Base-by-base conservation (phyloP, 2,888 invertebrate genomes). In the Lasioglossum malachurum region DNA sequence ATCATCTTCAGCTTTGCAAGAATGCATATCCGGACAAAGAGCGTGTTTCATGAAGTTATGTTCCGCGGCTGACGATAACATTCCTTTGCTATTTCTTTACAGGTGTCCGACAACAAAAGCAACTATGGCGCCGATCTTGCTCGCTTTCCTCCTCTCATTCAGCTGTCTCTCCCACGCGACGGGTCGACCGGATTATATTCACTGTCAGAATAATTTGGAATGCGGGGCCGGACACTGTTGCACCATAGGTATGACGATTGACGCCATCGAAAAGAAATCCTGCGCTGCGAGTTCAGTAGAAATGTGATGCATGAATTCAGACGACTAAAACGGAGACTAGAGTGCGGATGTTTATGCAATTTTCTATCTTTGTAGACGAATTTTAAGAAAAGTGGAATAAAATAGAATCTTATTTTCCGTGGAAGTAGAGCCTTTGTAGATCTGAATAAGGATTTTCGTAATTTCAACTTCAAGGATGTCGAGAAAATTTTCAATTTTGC, bases 191-290 rank as follows among this genome's bases (percentile, higher is more conserved):
- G 67, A 85, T n/a, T 89, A 89, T 73, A 72, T 85, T 57, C 78
- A 89, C 7, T 94, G 94, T 84, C 84, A 86, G 41, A 92, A 83
- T 74, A 90, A 84, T 78, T 49, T 75, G 7, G 92, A 93, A 14
- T 94, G 94, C 78, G 73, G 71, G n/a, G 75, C 89, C 19, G 91
- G 87, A 12, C 75, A 88, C 38, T 94, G 94, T 83, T 94, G 94
- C 69, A 80, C 87, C n/a, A 84, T 94, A 85, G 87, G 94, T 94
- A 86, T 35, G 67, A 67, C 19, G 35, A 19, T 67, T 31, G 64
- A 16, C 31, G 64, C 64, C 64, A 64, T 64, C 31, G n/a, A 64
- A 64, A 64, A 31, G 35, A 67, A 67, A 67, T 67, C 19, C 19
- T 23, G 67, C 3, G 23, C 35, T 35, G 35, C 35, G 23, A n/a